Evolutionary conservation across 2,797 vertebrate species (phyloP).

Genomic region (Microcaecilia unicolor): DNA sequence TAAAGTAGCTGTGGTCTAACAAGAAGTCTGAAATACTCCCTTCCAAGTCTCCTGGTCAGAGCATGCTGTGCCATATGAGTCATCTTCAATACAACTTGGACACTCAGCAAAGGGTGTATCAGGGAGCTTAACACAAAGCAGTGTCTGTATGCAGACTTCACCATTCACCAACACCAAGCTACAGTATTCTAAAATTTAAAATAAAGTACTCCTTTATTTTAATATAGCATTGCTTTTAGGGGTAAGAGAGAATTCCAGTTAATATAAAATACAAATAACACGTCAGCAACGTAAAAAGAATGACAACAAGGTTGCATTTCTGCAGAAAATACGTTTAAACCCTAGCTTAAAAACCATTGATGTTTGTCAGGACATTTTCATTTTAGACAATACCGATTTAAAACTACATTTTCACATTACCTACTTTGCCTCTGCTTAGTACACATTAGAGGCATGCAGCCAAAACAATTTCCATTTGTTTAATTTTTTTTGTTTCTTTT

Average conservation of each 20-base stretch:
- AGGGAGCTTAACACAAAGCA: neutral
- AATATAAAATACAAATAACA: constrained; percentile 43
- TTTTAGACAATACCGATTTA: constrained; percentile 33
- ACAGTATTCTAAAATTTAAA: constrained; percentile 31
- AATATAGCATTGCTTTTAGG: constrained; percentile 47
- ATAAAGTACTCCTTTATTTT: constrained; percentile 53
- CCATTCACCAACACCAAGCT: neutral
- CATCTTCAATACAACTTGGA: neutral
- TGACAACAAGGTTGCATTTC: constrained; percentile 1
- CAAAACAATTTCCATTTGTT: neutral
- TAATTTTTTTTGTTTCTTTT: too few species aligned
- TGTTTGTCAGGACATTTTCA: constrained; percentile 33
- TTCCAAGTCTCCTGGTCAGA: neutral
- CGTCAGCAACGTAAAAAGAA: constrained; percentile 29
- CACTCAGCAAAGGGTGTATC: constrained; percentile 1
- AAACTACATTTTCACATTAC: constrained; percentile 74
- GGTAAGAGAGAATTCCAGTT: constrained; percentile 49
- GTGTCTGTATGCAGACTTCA: neutral
- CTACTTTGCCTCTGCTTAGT: constrained; percentile 35
- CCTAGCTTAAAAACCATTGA: constrained; percentile 19
- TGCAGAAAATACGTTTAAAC: constrained; percentile 20
- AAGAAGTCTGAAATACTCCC: too few species aligned
- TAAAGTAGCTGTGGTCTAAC: too few species aligned
- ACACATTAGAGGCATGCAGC: constrained; percentile 6
- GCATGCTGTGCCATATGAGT: neutral